Conservation (phyloP, 2,888 invertebrate genomes). For the Carpatolechia fugitivella region DNA sequence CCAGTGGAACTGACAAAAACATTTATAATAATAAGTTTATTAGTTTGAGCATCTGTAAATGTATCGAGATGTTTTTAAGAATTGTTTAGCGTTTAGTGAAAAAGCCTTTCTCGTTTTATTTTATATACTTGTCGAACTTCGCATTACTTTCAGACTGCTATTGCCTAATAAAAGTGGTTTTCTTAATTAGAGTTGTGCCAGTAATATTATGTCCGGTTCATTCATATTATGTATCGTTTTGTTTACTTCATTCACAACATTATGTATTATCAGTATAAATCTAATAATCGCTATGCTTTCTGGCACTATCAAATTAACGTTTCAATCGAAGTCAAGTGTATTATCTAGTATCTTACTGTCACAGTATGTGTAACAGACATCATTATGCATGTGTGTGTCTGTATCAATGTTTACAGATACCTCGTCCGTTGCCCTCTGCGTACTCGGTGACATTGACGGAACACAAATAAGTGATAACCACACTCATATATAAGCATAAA, state of each 20-base stretch:
- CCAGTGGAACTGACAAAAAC: not conserved
- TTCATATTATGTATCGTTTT: too few relatives aligned
- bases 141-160: too few relatives aligned
- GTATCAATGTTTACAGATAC: slow-evolving; percentile 59
- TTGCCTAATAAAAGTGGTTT: too few relatives aligned
- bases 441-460: slow-evolving; percentile 77
- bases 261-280: too few relatives aligned
- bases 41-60: not conserved
- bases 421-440: slow-evolving; percentile 72
- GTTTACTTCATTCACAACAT: too few relatives aligned
- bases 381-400: slow-evolving; percentile 36
- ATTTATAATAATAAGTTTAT: slow-evolving; percentile 1
- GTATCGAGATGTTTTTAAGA: too few relatives aligned
- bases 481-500: slow-evolving; percentile 48
- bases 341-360: slow-evolving; percentile 27
- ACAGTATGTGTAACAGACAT: slow-evolving; percentile 34
- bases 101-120: too few relatives aligned
- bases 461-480: slow-evolving; percentile 72
- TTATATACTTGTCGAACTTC: too few relatives aligned
- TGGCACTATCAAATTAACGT: not conserved
- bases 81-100: too few relatives aligned
- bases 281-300: too few relatives aligned
- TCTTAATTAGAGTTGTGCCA: too few relatives aligned
- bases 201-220: too few relatives aligned
- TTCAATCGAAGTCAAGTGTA: not conserved